phyloP scores from a whole-genome alignment of 2,797 vertebrate species.

The Pterois miles region DNA sequence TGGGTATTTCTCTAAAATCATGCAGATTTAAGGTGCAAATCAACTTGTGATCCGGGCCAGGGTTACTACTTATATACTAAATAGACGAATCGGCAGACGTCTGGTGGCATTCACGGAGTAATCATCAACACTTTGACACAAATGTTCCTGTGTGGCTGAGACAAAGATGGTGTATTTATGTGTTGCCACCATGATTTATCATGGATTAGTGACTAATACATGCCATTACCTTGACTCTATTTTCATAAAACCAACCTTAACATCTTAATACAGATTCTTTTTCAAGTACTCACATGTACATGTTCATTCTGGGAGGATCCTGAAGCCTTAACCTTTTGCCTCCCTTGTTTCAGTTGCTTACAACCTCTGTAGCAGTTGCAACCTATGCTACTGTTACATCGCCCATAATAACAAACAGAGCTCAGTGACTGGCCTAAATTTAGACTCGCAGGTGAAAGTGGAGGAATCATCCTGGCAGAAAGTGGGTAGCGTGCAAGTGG shows the following conservation, averaged over 20 bases:
- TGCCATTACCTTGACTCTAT: background rate
- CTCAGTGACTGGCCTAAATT: slow-evolving; percentile 24
- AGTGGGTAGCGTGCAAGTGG: background rate
- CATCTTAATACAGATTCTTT: background rate
- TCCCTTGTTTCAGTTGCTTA: slow-evolving; percentile 12
- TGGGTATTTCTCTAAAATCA: no score
- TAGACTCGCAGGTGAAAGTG: slow-evolving; percentile 51
- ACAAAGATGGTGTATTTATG: background rate
- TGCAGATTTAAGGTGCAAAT: no score
- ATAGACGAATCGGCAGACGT: no score
- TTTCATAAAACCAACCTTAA: background rate
- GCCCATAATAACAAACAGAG: slow-evolving; percentile 28
- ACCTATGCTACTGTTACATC: slow-evolving; percentile 47
- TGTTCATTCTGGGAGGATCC: background rate
- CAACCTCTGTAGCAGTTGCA: slow-evolving; percentile 26
- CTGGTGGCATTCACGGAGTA: no score
- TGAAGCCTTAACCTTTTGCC: slow-evolving; percentile 19
- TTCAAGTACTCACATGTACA: background rate
- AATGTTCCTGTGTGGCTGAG: background rate
- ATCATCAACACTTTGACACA: background rate
- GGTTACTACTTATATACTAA: no score
- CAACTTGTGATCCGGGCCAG: no score
- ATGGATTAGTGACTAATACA: no score
- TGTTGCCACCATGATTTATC: no score
- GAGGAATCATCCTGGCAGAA: slow-evolving; percentile 36